Base-by-base conservation (phyloP, 2,888 invertebrate species). In the Chymomyza procnemis region DNA sequence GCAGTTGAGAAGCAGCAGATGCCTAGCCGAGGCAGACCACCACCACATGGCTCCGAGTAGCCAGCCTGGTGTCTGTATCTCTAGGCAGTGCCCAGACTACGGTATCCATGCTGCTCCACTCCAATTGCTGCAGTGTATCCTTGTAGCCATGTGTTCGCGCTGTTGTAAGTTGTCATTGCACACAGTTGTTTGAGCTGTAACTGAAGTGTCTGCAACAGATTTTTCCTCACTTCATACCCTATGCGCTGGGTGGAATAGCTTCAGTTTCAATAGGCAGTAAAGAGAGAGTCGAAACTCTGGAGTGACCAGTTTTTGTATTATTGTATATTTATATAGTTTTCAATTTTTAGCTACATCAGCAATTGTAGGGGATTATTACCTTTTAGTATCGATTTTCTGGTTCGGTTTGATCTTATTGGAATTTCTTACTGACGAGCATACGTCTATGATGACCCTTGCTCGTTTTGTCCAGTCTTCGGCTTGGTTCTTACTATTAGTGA, bases 1-100 rank as follows among this genome's bases (percentile, higher is more conserved):
- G 89, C 89, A 90, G 89, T 90, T 89, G 89, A 90, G 88, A 88
- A 85, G 78, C 90, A 89, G 89, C 90, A 89, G 89, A 89, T 89
- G 90, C 88, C 83, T 77, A 75, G 74, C 65, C 58, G 50, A 54
- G 58, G n/a, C 58, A 50, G 22, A 52, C 66, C 61, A 34, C 66
- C 61, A 34, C 56, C 56, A 63, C 57, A 61, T 47, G 41, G 54
- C 54, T n/a, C 19, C 18, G 54, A 14, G 18, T 30, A 21, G 22
- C 47, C 46, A 46, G 58, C n/a, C 46, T 9, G 46, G 14, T 21
- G 41, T 46, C 41, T 16, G 9, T 30, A 19, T 41, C 34, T 41
- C 34, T 41, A 41, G 34, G 48, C 48, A 50, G 18, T 8, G 18
- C 48, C 18, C 16, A 50, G 48, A 50, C 16, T 50, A 16, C 18